These are phyloP conservation scores for Megamerina dolium DNA, from an alignment of 2,888 invertebrate species.

Conservation along the genomic window DNA sequence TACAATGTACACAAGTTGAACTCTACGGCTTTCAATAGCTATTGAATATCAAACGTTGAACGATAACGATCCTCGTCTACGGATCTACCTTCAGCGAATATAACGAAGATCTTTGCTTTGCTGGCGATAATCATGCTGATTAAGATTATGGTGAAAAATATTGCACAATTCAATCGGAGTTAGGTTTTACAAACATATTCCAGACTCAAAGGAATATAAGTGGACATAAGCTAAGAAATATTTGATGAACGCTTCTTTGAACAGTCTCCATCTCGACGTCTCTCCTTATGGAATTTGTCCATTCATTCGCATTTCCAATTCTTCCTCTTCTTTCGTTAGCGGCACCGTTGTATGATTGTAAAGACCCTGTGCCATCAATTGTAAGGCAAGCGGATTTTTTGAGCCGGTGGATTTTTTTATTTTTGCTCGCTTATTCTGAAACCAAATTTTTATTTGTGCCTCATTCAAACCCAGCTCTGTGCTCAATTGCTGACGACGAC, in stretches of 20 bases:
- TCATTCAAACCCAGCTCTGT: constrained; percentile 87
- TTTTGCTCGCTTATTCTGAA: constrained; percentile 95
- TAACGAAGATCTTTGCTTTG: no score
- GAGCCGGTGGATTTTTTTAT: constrained; percentile 87
- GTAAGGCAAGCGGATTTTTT: constrained; percentile 78
- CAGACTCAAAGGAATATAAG: no score
- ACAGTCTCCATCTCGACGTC: no score
- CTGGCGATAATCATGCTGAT: no score
- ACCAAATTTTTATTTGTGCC: constrained; percentile 97
- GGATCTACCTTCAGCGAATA: no score
- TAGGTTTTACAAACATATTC: no score
- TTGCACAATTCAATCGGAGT: no score
- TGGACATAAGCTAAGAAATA: no score
- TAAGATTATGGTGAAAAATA: no score
- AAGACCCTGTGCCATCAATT: constrained; percentile 89
- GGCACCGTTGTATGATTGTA: constrained; percentile 84
- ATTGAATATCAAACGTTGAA: no score
- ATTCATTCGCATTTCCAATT: constrained; percentile 55
- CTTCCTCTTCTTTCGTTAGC: constrained; percentile 67
- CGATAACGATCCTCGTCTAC: no score
- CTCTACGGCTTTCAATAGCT: constrained; percentile 1
- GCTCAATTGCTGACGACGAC: constrained; percentile 84
- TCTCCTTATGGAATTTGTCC: constrained; percentile 44
- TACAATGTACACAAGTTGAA: background rate
- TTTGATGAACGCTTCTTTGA: no score